phyloP scores from a whole-genome alignment of 1,140 invertebrate species.

The Solenopsis invicta region DNA sequence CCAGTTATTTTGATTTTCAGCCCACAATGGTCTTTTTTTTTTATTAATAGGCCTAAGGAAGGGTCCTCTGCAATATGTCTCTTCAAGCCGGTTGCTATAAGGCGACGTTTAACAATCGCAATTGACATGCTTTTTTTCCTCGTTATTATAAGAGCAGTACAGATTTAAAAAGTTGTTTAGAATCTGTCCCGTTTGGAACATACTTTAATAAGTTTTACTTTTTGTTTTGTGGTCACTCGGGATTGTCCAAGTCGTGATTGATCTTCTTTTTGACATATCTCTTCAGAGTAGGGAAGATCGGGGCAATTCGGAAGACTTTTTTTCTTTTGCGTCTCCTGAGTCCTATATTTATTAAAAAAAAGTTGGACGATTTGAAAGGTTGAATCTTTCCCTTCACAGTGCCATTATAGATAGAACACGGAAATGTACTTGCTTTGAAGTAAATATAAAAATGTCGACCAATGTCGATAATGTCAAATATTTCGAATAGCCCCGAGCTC shows the following conservation, averaged over 20 bases:
- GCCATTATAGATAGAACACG: too few relatives aligned
- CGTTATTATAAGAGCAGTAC: slow-evolving; percentile 21
- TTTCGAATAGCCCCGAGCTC: too few relatives aligned
- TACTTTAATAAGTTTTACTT: slow-evolving; percentile 5
- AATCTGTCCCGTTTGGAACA: not conserved
- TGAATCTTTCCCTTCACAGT: too few relatives aligned
- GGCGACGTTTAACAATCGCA: slow-evolving; percentile 38
- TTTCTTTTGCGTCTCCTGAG: too few relatives aligned
- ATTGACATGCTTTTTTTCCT: slow-evolving; percentile 34
- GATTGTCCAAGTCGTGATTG: not conserved
- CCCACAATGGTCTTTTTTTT: slow-evolving; percentile 65
- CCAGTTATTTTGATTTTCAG: slow-evolving; percentile 67
- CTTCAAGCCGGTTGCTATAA: not conserved
- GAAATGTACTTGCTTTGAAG: too few relatives aligned
- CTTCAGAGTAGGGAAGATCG: too few relatives aligned
- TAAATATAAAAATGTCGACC: too few relatives aligned
- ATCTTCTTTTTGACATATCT: not conserved
- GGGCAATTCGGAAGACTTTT: too few relatives aligned
- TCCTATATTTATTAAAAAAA: too few relatives aligned
- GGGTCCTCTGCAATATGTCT: slow-evolving; percentile 67
- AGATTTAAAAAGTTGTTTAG: slow-evolving; percentile 26
- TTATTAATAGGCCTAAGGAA: slow-evolving; percentile 66
- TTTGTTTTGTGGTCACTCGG: not conserved
- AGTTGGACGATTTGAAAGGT: too few relatives aligned
- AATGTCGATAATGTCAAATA: too few relatives aligned